Base-by-base conservation (phyloP, 2,797 vertebrate species). In the Neoniphon sammara region DNA sequence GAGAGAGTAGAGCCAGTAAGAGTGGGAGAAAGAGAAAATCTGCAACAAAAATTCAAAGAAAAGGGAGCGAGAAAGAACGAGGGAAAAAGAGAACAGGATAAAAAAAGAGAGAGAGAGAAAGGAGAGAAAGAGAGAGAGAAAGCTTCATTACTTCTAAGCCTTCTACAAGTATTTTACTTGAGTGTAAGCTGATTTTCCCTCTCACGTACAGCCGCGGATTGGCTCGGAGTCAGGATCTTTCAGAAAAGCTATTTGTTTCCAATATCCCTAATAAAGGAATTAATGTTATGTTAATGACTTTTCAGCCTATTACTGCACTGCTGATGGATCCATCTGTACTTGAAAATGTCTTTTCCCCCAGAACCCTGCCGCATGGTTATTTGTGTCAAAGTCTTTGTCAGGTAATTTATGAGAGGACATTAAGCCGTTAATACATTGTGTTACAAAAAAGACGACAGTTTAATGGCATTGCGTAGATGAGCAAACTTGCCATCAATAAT, bases 341-440 rank as follows among this genome's bases (percentile, higher is more conserved):
- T 87, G 80, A 91, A 93, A 91, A 89, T 87, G 86, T 91, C 77
- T 93, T 91, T 91, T 89, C 77, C 79, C 67, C 66, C 84, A 85
- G 79, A 90, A 86, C 75, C 56, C 73, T 74, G 70, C 81, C 60
- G 47, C 89, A 44, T 81, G 87, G 78, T 79, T 90, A 88, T 84
- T 84, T 87, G 80, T 92, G 89, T 92, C 88, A 89, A 53, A 85
- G 84, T 84, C 86, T 89, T 92, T 93, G 92, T 94, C 93, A 94
- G 92, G 91, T 94, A 94, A 94, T 94, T 93, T 94, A 94, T 89
- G 81, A 80, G 60, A 78, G 77, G 80, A 91, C 91, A 93, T 94
- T 92, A 93, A 91, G 87, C 75, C 67, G 73, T 91, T 94, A 93
- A 94, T 92, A 91, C 84, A 85, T 81, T 85, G 67, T 86, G 80